phyloP scores from a whole-genome alignment of 2,888 invertebrate species.

The Leucozona laternaria region DNA sequence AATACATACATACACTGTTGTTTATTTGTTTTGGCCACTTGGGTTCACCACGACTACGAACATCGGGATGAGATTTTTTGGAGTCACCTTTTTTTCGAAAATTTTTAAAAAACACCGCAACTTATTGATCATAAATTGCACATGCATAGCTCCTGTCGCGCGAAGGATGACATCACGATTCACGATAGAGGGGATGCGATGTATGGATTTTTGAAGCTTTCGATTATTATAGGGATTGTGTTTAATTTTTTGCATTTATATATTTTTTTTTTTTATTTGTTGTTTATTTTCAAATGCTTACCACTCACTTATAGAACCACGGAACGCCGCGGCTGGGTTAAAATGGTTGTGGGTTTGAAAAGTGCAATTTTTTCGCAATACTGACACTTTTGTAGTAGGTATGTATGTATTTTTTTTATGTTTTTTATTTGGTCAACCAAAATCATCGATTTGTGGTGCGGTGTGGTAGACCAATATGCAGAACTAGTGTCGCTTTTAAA shows the following conservation, averaged over 20 bases:
- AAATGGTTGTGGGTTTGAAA: conserved; percentile 53
- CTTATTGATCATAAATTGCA: conserved; percentile 68
- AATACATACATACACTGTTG: conserved; percentile 38
- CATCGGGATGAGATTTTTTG: conserved; percentile 53
- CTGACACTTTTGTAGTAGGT: conserved; percentile 65
- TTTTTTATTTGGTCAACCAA: conserved; percentile 68
- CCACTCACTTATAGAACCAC: conserved; percentile 66
- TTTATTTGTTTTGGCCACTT: conserved; percentile 74
- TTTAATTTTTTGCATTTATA: conserved; percentile 53
- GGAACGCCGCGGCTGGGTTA: conserved; percentile 14
- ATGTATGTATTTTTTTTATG: conserved; percentile 22
- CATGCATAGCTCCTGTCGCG: conserved; percentile 15
- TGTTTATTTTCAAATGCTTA: conserved; percentile 71
- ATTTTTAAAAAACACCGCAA: conserved; percentile 51
- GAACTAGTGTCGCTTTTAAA: conserved; percentile 65
- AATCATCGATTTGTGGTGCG: conserved; percentile 74
- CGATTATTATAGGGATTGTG: conserved; percentile 60
- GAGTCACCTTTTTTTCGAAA: conserved; percentile 20
- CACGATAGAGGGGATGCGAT: neutral
- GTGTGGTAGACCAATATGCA: conserved; percentile 67
- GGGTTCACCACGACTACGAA: conserved; percentile 65
- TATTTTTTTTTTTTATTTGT: conserved; percentile 52
- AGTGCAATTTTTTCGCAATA: conserved; percentile 43
- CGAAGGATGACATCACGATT: neutral
- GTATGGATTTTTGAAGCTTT: conserved; percentile 43